These are phyloP conservation scores for Synanthedon myopaeformis DNA, from an alignment of 2,888 invertebrate species.

Conservation along the genomic window DNA sequence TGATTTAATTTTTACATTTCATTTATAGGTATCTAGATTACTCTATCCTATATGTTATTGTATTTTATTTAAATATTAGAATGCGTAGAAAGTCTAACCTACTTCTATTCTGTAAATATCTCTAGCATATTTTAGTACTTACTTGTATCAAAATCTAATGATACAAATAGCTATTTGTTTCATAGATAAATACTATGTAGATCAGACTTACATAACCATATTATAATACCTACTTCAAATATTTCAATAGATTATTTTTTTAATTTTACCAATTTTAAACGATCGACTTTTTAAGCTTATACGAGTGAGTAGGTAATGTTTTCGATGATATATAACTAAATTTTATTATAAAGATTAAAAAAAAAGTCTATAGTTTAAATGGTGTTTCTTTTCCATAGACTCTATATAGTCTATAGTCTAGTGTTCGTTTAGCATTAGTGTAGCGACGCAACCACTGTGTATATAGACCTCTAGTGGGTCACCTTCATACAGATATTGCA, in stretches of 20 bases:
- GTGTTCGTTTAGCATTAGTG: not conserved
- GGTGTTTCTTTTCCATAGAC: conserved; percentile 3
- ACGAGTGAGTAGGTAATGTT: too few species aligned
- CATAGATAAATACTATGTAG: conserved; percentile 13
- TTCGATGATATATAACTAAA: not conserved
- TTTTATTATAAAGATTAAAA: too few species aligned
- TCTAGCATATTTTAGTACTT: conserved; percentile 5
- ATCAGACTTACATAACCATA: not conserved
- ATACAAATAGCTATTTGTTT: conserved; percentile 7
- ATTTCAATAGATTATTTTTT: conserved; percentile 13
- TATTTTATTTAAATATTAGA: conserved; percentile 3
- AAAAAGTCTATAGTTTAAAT: not conserved
- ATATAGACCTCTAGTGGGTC: not conserved
- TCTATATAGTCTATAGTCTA: not conserved
- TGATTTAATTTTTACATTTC: too few species aligned
- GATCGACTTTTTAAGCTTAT: conserved; percentile 5
- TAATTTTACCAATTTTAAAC: conserved; percentile 11
- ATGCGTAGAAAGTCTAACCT: conserved; percentile 9
- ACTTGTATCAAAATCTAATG: conserved; percentile 1
- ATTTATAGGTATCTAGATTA: not conserved
- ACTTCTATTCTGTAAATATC: conserved; percentile 7
- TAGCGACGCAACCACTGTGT: not conserved
- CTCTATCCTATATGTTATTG: not conserved
- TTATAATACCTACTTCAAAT: conserved; percentile 9
- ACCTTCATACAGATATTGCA: not conserved